Evolutionary conservation across 1,140 invertebrate species (phyloP).

Genomic region (Araneus ventricosus): DNA sequence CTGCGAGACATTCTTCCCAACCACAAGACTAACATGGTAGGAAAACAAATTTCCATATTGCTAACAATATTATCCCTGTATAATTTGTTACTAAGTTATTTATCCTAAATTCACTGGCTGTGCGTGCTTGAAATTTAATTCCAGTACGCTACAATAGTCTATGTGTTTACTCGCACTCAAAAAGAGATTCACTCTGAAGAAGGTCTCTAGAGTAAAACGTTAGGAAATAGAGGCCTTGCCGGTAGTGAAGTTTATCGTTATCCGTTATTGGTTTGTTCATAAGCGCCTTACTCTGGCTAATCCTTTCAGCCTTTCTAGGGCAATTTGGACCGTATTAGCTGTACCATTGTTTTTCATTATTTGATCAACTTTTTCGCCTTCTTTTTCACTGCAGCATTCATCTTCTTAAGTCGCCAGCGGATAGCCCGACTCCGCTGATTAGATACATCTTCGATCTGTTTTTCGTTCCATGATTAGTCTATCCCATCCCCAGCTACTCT

Average conservation of each 20-base stretch:
- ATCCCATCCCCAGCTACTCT: not conserved
- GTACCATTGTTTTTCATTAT: not conserved
- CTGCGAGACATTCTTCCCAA: too few relatives aligned
- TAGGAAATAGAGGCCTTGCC: too few relatives aligned
- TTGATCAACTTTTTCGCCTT: not conserved
- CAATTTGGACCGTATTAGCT: conserved; percentile 28
- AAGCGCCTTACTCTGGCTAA: not conserved
- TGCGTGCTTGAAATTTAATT: too few relatives aligned
- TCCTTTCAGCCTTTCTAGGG: conserved; percentile 7
- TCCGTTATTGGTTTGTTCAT: conserved; percentile 27
- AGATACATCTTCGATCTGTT: conserved; percentile 36
- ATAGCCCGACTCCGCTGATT: conserved; percentile 12
- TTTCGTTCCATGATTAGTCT: conserved; percentile 3
- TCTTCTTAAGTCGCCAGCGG: conserved; percentile 4
- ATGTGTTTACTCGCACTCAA: too few relatives aligned
- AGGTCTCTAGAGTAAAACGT: too few relatives aligned
- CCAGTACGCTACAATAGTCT: too few relatives aligned
- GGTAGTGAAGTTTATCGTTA: conserved; percentile 1
- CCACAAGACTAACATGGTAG: too few relatives aligned
- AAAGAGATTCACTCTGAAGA: too few relatives aligned
- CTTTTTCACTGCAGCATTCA: not conserved
- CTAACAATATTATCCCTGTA: too few relatives aligned
- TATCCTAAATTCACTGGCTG: too few relatives aligned
- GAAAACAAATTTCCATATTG: too few relatives aligned
- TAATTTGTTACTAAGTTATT: too few relatives aligned